Evolutionary conservation across 2,113 vertebrate species (phyloP).

Genomic region (Cryptotis parvus): DNA sequence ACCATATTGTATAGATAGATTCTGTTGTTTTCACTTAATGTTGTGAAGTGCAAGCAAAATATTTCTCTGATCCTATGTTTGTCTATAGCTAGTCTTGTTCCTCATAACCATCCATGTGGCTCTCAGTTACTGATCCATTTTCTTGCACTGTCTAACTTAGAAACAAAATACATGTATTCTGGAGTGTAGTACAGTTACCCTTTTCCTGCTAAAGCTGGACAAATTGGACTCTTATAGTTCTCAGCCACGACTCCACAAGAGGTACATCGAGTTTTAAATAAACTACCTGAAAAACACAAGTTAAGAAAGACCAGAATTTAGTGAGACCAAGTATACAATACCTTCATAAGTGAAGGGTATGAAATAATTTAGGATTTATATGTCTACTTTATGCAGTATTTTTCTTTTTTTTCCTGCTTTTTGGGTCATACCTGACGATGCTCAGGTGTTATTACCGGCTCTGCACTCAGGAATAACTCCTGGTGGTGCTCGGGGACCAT

Average conservation of each 20-base stretch:
- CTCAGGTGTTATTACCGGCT: too few species aligned
- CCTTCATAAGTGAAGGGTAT: neutral
- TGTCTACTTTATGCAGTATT: neutral
- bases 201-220: conserved; percentile 91
- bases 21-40: conserved; percentile 23
- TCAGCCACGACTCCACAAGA: conserved; percentile 92
- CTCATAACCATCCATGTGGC: neutral
- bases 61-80: neutral
- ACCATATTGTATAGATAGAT: neutral
- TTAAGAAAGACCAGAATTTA: conserved; percentile 1
- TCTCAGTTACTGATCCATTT: neutral
- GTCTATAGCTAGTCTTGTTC: neutral
- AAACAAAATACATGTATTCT: neutral
- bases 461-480: too few species aligned
- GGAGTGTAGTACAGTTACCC: conserved; percentile 88
- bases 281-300: conserved; percentile 90
- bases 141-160: neutral
- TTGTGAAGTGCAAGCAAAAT: neutral
- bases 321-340: neutral
- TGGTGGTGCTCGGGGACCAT: too few species aligned
- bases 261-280: conserved; percentile 96
- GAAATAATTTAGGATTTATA: neutral
- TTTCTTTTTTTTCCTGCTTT: too few species aligned
- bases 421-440: too few species aligned
- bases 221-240: conserved; percentile 95